Conservation (phyloP, 2,797 vertebrate genomes). For the Acanthornis magna region DNA sequence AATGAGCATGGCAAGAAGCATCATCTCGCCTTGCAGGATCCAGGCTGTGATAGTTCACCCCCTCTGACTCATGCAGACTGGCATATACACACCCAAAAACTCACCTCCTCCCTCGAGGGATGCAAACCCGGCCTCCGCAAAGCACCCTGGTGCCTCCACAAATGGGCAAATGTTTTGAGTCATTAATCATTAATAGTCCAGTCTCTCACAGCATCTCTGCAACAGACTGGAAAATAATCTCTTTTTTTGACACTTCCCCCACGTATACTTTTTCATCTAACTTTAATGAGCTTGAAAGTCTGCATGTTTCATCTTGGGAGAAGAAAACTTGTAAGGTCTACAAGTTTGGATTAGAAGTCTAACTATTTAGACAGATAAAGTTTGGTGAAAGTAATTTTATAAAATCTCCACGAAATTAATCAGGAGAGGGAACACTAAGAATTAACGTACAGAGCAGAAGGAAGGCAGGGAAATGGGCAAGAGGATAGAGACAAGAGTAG, state of each 20-base stretch:
- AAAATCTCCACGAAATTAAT: background rate
- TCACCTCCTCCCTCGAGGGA: background rate
- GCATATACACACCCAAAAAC: background rate
- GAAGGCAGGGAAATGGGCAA: accelerated
- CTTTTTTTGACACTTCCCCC: constrained; percentile 3
- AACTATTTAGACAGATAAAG: background rate
- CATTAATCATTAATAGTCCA: background rate
- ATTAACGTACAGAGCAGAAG: background rate
- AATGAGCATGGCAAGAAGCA: background rate
- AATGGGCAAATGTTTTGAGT: background rate
- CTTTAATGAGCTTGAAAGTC: background rate
- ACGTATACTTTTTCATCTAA: background rate
- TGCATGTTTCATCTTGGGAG: background rate
- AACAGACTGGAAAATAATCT: constrained; percentile 6
- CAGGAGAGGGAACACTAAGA: background rate
- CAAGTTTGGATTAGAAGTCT: background rate
- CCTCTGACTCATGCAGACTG: background rate
- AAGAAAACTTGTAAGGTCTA: background rate
- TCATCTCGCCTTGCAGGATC: background rate
- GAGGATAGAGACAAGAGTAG: background rate
- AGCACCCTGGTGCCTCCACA: background rate
- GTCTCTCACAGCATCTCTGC: background rate
- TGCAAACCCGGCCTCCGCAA: background rate
- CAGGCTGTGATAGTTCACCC: background rate
- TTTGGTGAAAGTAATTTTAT: background rate